Evolutionary conservation across 2,888 invertebrate species (phyloP).

Genomic region (Mesochorus sp.): DNA sequence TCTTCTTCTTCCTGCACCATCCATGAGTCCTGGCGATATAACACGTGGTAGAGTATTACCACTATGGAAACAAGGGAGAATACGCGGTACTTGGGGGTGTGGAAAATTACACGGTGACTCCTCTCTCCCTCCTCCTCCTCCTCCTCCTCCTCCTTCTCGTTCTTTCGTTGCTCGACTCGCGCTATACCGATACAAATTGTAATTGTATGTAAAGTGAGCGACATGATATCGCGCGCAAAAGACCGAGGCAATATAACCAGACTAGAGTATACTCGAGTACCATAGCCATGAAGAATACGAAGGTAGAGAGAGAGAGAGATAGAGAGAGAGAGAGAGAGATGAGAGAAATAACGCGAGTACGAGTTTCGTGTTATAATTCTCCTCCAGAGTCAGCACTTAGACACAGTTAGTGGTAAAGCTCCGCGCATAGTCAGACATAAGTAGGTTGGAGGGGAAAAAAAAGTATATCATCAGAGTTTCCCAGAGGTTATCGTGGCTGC

Average conservation of each 20-base stretch:
- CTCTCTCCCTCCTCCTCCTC: constrained; percentile 6
- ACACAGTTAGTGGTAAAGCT: constrained; percentile 50
- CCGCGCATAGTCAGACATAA: constrained; percentile 49
- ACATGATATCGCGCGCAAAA: constrained; percentile 63
- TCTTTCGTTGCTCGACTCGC: constrained; percentile 13
- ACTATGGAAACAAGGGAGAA: constrained; percentile 39
- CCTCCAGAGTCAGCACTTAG: constrained; percentile 59
- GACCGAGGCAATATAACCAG: constrained; percentile 54
- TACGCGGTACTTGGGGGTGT: constrained; percentile 34
- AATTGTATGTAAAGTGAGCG: constrained; percentile 71
- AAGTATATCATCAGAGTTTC: no score
- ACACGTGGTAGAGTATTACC: constrained; percentile 19
- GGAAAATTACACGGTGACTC: constrained; percentile 61
- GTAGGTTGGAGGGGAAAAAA: constrained; percentile 2
- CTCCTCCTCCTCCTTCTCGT: neutral
- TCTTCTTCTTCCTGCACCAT: neutral
- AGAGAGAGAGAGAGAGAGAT: neutral
- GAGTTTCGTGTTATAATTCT: constrained; percentile 55
- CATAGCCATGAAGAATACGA: constrained; percentile 19
- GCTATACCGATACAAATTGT: constrained; percentile 70
- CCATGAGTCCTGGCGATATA: constrained; percentile 13
- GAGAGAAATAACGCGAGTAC: neutral
- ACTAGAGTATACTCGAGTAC: constrained; percentile 16
- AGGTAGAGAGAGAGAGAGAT: neutral
- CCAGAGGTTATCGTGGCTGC: no score